Base-by-base conservation (phyloP, 2,888 invertebrate species). In the Coenonympha glycerion region DNA sequence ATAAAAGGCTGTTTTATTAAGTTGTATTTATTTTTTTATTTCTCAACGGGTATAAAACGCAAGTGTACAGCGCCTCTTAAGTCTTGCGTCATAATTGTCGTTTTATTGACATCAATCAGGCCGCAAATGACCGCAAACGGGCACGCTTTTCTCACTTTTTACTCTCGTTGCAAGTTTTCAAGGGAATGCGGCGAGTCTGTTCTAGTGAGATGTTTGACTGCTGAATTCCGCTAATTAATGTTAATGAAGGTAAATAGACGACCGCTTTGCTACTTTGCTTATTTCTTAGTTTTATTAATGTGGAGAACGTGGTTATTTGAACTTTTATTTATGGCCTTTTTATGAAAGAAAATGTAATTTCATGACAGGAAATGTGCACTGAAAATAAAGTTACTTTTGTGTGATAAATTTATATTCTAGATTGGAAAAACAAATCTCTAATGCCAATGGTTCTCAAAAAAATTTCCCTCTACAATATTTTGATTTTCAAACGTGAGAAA, bases 61-160 rank as follows among this genome's bases (percentile, higher is more conserved):
- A 9, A 6, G 8, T n/a, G n/a, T 26, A 28, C 5, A 5, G 5
- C 11, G 11, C 13, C 28, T 30, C 11, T 19, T 18, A 18, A n/a
- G n/a, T n/a, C n/a, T n/a, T n/a, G n/a, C 9, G 11, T 36, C 21
- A 19, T 11, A 36, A 58, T 56, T 52, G 53, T 46, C 52, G 46
- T 34, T 49, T 53, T 50, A 40, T n/a, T 46, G 48, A 53, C 53
- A 47, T 52, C 57, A 56, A 59, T 53, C 44, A 57, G 45, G 53
- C 60, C 62, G 62, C 60, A 59, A 59, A 59, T 60, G 56, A 55
- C 22, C 33, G 47, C n/a, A n/a, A n/a, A 22, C 50, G 47, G 28
- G 45, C 39, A 41, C 33, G 50, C 50, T 59, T 59, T 52, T 47
- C 22, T 48, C 44, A 49, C 45, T 56, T 57, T 57, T 55, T 55